phyloP scores from a whole-genome alignment of 2,113 vertebrate genomes.

The Andinoacara biseriatus region DNA sequence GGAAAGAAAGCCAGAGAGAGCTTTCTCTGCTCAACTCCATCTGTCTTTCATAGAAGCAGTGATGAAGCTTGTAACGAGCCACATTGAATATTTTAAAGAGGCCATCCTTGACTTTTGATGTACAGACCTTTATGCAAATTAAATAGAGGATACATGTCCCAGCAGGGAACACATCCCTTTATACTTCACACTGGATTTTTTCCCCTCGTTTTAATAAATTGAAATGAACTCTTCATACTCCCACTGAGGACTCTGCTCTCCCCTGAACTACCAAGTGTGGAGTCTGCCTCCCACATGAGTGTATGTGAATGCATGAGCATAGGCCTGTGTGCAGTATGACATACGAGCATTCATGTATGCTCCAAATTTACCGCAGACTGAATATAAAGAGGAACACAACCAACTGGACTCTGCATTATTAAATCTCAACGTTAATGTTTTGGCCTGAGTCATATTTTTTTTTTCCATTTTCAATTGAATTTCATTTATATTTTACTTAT shows the following conservation, averaged over 20 bases:
- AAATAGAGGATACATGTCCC: constrained; percentile 87
- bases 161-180: constrained; percentile 84
- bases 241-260: constrained; percentile 83
- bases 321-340: neutral
- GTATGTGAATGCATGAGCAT: neutral
- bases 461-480: no score
- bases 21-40: constrained; percentile 67
- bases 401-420: neutral
- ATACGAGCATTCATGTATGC: constrained; percentile 20
- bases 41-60: constrained; percentile 90
- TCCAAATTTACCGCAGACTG: constrained; percentile 3
- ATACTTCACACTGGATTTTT: constrained; percentile 83
- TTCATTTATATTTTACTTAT: no score
- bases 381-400: neutral
- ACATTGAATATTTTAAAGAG: constrained; percentile 97
- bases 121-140: constrained; percentile 95
- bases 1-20: constrained; percentile 1
- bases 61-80: constrained; percentile 88
- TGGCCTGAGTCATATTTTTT: no score
- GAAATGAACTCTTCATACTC: constrained; percentile 95
- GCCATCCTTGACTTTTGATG: constrained; percentile 92
- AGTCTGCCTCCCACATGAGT: constrained; percentile 61
- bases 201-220: constrained; percentile 84
- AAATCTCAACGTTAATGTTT: neutral
- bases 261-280: constrained; percentile 79